Evolutionary conservation across 2,888 invertebrate genomes (phyloP), one percentile per base, ranked within the genome.

Genomic region (Temnothorax ravouxi): DNA sequence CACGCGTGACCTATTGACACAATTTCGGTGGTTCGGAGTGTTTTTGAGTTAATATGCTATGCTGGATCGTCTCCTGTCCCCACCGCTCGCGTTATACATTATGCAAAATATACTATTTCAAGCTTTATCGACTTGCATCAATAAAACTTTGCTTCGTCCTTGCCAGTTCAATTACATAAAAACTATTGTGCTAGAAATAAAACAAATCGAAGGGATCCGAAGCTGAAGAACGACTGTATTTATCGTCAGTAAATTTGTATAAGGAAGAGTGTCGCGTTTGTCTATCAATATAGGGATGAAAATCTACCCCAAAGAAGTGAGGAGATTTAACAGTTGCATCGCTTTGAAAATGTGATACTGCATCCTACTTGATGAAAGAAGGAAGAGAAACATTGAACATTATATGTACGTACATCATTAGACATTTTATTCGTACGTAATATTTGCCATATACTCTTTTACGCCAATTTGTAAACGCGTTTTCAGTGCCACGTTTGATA

Each of bases 41-140:
- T 79, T 79, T 79, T 74, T 74, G 34, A 21, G 34, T 34, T 59
- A 34, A 44, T 74, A 34, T 15, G 13, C 56, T 29, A 56, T 72
- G 29, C 34, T 18, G 52, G 56, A 79, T 56, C 50, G 15, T 56
- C 9, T 41, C 25, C 3, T 9, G 8, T 62, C 29, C 18, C 21
- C 21, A 15, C 38, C 11, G 25, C 13, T 75, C 34, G 3, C 13
- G 18, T 59, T 74, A 59, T 80, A 21, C 18, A 80, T 74, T 59
- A 80, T 75, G 59, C 52, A 80, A 56, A 47, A 44, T 74, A 77
- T 77, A 77, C 74, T 72, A 71, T 77, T 77, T 77, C 54, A n/a
- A 77, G 74, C 41, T n/a, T 77, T 29, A 75, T 61, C 74, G 74
- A 61, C 74, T 41, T 52, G 54, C 44, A 41, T 72, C 72, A 59